These are phyloP conservation scores for Hippopotamyrus pictus DNA, from an alignment of 2,797 vertebrate genomes.

Conservation along the genomic window DNA sequence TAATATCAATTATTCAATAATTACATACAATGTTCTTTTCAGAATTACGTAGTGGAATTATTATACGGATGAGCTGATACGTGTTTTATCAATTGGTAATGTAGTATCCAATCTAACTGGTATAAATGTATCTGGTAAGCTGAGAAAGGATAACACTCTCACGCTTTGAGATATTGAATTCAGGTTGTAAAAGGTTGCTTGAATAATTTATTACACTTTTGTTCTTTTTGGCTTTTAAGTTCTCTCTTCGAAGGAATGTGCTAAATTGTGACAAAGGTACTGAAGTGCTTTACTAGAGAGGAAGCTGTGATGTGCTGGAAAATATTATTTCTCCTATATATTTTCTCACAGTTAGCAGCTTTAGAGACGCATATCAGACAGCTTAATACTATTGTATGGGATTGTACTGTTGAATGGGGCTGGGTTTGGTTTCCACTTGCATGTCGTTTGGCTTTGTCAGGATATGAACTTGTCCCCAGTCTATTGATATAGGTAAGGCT, in stretches of 20 bases:
- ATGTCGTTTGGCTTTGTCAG: neutral
- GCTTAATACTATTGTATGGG: neutral
- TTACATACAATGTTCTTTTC: conserved; percentile 21
- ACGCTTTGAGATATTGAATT: conserved; percentile 36
- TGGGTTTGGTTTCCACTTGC: neutral
- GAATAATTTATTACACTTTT: conserved; percentile 60
- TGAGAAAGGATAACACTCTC: conserved; percentile 42
- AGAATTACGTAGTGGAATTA: neutral
- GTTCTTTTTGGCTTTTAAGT: conserved; percentile 34
- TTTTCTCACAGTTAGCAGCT: neutral
- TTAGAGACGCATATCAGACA: neutral
- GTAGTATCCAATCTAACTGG: conserved; percentile 50
- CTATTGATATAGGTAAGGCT: neutral
- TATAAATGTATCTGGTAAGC: conserved; percentile 51
- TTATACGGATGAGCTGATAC: conserved; percentile 29
- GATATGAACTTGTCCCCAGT: neutral
- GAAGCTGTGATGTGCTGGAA: neutral
- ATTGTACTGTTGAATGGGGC: neutral
- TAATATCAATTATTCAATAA: conserved; percentile 37
- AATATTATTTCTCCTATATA: neutral
- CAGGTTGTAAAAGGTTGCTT: conserved; percentile 35
- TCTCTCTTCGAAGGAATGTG: neutral
- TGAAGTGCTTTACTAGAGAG: neutral
- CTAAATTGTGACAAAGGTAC: neutral
- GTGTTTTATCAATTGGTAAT: conserved; percentile 35